phyloP scores from a whole-genome alignment of 2,888 invertebrate species.

The Sipha maydis region DNA sequence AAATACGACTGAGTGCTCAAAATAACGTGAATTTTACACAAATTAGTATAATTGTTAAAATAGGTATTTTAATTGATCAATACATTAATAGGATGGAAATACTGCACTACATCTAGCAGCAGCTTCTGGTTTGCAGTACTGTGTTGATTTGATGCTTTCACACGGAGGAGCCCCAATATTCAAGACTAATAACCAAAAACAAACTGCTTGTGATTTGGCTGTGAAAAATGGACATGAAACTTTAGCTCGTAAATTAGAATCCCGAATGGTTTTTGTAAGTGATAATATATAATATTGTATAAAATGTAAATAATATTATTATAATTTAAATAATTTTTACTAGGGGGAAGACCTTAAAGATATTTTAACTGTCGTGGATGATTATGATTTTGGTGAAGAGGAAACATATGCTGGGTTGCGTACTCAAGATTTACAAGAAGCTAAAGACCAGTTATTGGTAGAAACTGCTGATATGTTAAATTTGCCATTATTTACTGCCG shows the following conservation, averaged over 20 bases:
- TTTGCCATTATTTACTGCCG: constrained; percentile 77
- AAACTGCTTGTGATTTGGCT: constrained; percentile 76
- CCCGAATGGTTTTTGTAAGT: constrained; percentile 76
- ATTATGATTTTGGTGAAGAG: constrained; percentile 67
- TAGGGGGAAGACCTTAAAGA: constrained; percentile 57
- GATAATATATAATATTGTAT: not conserved
- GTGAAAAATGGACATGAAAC: constrained; percentile 72
- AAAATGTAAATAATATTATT: not conserved
- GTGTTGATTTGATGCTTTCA: constrained; percentile 74
- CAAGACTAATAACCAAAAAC: constrained; percentile 73
- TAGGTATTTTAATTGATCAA: constrained; percentile 1
- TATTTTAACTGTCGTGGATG: constrained; percentile 69
- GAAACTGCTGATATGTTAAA: constrained; percentile 79
- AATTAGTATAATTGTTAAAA: constrained; percentile 5
- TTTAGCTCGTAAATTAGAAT: constrained; percentile 75
- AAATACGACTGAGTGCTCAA: constrained; percentile 72
- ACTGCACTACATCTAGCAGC: constrained; percentile 77
- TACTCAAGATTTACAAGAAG: constrained; percentile 77
- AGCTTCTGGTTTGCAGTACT: constrained; percentile 72
- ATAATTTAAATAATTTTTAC: not conserved
- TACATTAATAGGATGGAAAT: constrained; percentile 71
- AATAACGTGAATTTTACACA: constrained; percentile 70
- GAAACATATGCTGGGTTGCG: constrained; percentile 74
- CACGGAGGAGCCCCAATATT: constrained; percentile 73
- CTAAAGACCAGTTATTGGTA: constrained; percentile 76